phyloP scores from a whole-genome alignment of 2,113 vertebrate species.

The Cryptotis parvus region DNA sequence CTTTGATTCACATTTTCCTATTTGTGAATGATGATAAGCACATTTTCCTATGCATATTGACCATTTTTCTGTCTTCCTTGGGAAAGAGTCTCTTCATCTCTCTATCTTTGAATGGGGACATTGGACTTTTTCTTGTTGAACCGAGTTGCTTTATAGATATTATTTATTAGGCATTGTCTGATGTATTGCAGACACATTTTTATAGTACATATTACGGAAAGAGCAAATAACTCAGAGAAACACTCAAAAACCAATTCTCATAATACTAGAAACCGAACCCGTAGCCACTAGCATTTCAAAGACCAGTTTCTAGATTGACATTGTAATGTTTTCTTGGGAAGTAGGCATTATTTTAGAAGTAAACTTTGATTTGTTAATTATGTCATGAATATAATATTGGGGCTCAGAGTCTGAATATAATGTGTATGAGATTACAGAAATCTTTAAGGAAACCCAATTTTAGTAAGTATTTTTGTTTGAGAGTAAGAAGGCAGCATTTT shows the following conservation, averaged over 20 bases:
- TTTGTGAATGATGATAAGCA: too few relatives aligned
- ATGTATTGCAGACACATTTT: too few relatives aligned
- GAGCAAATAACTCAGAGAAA: not conserved
- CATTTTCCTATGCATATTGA: too few relatives aligned
- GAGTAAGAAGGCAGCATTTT: not conserved
- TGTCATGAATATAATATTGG: not conserved
- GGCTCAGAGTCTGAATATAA: not conserved
- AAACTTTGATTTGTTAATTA: slow-evolving; percentile 22
- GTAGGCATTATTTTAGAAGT: not conserved
- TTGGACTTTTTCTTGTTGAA: too few relatives aligned
- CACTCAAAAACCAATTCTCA: not conserved
- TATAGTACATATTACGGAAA: too few relatives aligned
- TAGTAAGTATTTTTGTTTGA: slow-evolving; percentile 1
- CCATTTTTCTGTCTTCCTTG: too few relatives aligned
- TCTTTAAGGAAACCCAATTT: not conserved
- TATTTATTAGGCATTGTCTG: too few relatives aligned
- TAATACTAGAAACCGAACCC: not conserved
- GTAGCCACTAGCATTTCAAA: not conserved
- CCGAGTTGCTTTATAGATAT: too few relatives aligned
- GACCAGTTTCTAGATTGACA: not conserved
- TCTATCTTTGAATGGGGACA: too few relatives aligned
- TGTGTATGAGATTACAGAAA: not conserved
- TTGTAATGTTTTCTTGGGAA: not conserved
- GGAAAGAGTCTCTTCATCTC: too few relatives aligned
- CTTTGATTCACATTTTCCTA: too few relatives aligned